Percentiles rank a stretch among this genome's conserved stretches.
phyloP scores from a whole-genome alignment of 2,113 vertebrate genomes.

The Tupaia chinensis region DNA sequence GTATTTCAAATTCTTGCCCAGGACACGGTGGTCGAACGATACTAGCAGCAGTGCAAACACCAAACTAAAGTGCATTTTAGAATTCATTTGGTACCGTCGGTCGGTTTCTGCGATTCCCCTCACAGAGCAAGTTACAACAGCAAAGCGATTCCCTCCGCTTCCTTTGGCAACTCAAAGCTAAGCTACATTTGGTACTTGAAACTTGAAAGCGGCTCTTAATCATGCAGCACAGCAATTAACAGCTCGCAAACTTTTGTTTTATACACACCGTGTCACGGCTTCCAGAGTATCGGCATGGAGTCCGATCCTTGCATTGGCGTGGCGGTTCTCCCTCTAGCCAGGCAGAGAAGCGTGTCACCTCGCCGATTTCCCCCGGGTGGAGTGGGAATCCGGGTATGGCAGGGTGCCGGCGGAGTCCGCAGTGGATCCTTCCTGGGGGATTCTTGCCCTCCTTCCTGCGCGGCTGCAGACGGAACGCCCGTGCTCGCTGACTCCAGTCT shows the following conservation, averaged over 20 bases:
- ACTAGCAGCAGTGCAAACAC: constrained; percentile 84
- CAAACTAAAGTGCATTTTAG: constrained; percentile 86
- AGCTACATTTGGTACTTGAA: constrained; percentile 75
- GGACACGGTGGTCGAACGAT: constrained; percentile 75
- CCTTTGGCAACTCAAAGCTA: constrained; percentile 75
- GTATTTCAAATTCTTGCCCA: constrained; percentile 95
- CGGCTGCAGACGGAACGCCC: constrained; percentile 88
- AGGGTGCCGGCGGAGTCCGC: constrained; percentile 62
- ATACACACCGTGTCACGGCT: constrained; percentile 83
- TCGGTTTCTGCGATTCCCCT: constrained; percentile 70
- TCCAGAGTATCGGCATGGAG: constrained; percentile 57
- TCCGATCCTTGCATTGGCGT: constrained; percentile 52
- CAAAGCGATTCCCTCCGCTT: constrained; percentile 73
- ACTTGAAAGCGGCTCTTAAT: constrained; percentile 71
- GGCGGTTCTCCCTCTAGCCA: neutral
- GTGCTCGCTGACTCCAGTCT: constrained; percentile 87
- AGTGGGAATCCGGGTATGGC: constrained; percentile 66
- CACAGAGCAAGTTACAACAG: constrained; percentile 70
- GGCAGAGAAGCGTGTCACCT: constrained; percentile 31
- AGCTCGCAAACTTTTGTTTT: constrained; percentile 78
- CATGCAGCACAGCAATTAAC: constrained; percentile 56
- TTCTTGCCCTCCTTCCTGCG: constrained; percentile 51
- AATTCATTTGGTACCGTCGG: constrained; percentile 70
- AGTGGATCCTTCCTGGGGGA: neutral
- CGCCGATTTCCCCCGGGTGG: constrained; percentile 37